These are phyloP conservation scores for Xylocampa areola DNA, from an alignment of 2,888 invertebrate species.

Conservation along the genomic window DNA sequence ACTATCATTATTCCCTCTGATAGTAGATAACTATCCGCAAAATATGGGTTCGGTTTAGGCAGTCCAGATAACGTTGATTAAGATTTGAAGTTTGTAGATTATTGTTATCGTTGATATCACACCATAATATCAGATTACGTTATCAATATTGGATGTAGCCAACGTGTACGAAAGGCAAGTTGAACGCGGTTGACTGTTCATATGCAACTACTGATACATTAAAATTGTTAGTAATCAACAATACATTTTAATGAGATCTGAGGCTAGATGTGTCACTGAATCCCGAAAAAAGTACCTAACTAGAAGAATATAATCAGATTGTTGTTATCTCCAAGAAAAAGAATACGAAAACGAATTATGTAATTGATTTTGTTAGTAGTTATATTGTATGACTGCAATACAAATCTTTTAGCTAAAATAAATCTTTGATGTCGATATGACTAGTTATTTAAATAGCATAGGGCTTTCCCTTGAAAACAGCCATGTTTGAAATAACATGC, in stretches of 20 bases:
- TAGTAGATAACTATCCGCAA: constrained; percentile 32
- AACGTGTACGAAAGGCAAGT: constrained; percentile 57
- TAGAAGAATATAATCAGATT: no score
- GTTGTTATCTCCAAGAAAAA: no score
- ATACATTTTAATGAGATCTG: no score
- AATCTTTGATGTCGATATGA: constrained; percentile 13
- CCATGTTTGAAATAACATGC: constrained; percentile 42
- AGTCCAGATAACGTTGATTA: constrained; percentile 66
- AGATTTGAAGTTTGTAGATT: constrained; percentile 71
- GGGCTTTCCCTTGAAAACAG: constrained; percentile 41
- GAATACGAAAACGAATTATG: no score
- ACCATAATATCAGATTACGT: constrained; percentile 68
- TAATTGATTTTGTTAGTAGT: no score
- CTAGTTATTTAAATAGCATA: constrained; percentile 22
- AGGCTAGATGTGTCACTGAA: no score
- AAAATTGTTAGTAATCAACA: neutral
- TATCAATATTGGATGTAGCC: constrained; percentile 70
- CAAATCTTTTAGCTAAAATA: constrained; percentile 10
- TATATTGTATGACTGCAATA: no score
- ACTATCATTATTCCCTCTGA: constrained; percentile 31
- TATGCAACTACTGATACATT: constrained; percentile 26
- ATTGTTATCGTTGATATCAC: constrained; percentile 66
- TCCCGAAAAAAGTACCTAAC: no score
- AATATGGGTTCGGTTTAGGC: constrained; percentile 50
- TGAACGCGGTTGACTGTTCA: constrained; percentile 51